phyloP scores from a whole-genome alignment of 2,113 vertebrate genomes.

The Delphinus delphis region DNA sequence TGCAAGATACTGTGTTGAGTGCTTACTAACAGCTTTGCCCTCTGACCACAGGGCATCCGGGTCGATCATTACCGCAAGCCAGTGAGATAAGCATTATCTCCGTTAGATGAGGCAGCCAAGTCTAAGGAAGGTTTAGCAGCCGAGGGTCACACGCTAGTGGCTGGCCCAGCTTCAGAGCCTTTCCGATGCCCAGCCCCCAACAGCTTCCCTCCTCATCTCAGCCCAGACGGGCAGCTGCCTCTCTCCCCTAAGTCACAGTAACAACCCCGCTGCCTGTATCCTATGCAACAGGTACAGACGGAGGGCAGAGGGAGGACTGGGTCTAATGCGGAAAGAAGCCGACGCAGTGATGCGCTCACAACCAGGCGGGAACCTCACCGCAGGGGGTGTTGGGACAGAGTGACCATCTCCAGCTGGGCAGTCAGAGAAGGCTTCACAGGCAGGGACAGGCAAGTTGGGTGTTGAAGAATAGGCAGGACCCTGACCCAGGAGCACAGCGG shows the following conservation, averaged over 20 bases:
- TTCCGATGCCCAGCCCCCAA: neutral
- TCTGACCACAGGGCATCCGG: neutral
- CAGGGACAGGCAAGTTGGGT: neutral
- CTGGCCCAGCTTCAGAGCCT: neutral
- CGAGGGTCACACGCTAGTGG: no score
- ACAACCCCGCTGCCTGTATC: neutral
- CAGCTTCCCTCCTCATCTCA: neutral
- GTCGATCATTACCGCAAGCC: neutral
- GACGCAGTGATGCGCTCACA: rapidly evolving
- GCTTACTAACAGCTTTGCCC: neutral
- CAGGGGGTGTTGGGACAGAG: rapidly evolving
- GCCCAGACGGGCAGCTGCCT: neutral
- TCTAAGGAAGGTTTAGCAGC: neutral
- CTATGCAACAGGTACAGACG: neutral
- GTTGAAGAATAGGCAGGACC: rapidly evolving
- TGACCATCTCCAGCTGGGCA: no score
- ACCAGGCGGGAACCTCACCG: neutral
- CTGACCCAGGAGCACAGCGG: neutral
- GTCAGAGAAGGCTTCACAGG: rapidly evolving
- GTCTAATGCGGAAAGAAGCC: neutral
- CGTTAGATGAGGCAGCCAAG: neutral
- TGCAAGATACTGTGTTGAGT: no score
- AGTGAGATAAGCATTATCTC: neutral
- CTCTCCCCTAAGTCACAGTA: neutral
- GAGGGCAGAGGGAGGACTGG: no score